A percentile compares a stretch with the other conserved stretches of the same genome.
Evolutionary conservation across 2,888 invertebrate species (phyloP).

Genomic region (Drosophila limbata): DNA sequence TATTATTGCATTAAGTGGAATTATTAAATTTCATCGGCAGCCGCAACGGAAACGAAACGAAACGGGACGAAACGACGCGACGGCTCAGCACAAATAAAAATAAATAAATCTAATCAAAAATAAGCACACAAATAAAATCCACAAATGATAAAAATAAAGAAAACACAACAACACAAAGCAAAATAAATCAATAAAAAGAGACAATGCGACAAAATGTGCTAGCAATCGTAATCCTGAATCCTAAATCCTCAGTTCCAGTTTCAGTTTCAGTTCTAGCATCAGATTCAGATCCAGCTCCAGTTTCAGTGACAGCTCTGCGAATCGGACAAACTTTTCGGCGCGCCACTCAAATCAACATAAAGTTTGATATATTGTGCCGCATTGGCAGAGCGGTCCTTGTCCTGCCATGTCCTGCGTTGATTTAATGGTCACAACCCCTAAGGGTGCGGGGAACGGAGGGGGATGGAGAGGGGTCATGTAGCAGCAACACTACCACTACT

Average conservation of each 20-base stretch:
- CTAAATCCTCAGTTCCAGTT: constrained; percentile 11
- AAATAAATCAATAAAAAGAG: constrained; percentile 79
- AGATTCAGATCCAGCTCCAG: constrained; percentile 14
- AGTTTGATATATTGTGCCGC: constrained; percentile 79
- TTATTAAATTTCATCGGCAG: constrained; percentile 79
- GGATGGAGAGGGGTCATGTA: background rate
- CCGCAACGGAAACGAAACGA: constrained; percentile 51
- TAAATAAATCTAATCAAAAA: constrained; percentile 82
- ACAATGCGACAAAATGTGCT: constrained; percentile 71
- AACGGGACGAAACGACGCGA: constrained; percentile 30
- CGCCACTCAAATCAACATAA: constrained; percentile 80
- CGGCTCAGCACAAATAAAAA: constrained; percentile 76
- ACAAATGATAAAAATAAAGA: constrained; percentile 51
- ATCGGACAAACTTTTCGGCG: constrained; percentile 65
- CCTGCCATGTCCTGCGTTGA: constrained; percentile 72
- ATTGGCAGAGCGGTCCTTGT: constrained; percentile 56
- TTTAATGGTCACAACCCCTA: constrained; percentile 69
- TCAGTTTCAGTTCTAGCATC: constrained; percentile 10
- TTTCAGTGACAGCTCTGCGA: constrained; percentile 39
- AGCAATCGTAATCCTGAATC: constrained; percentile 21
- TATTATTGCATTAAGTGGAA: constrained; percentile 81
- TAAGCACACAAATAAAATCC: constrained; percentile 78
- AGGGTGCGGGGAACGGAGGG: constrained; percentile 4
- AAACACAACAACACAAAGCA: constrained; percentile 23
- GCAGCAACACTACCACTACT: constrained; percentile 59